A percentile compares a stretch with the other conserved stretches of the same genome.
phyloP scores from a whole-genome alignment of 1,140 invertebrate species.

The Triops cancriformis region DNA sequence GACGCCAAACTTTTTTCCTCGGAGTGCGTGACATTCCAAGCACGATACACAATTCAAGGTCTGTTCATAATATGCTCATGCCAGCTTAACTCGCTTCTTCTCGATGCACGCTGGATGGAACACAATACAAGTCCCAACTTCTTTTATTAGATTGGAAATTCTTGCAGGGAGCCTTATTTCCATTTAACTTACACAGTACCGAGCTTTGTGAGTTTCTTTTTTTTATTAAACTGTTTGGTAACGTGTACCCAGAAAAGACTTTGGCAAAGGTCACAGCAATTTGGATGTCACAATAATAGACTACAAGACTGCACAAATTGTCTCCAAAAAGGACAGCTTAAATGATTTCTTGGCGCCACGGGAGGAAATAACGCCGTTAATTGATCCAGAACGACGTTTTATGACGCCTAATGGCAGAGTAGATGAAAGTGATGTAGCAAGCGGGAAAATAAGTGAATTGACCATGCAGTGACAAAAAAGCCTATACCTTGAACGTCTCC shows the following conservation, averaged over 20 bases:
- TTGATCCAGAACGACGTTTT: neutral
- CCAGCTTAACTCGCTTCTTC: neutral
- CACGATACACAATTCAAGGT: slow-evolving; percentile 6
- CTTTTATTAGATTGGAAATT: neutral
- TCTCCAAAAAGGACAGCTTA: neutral
- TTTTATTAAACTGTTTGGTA: neutral
- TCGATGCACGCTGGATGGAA: neutral
- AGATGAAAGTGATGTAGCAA: neutral
- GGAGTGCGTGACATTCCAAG: slow-evolving; percentile 8
- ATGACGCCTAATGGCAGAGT: neutral
- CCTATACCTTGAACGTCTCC: neutral
- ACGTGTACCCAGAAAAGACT: neutral
- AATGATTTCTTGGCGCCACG: neutral
- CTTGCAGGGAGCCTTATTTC: neutral
- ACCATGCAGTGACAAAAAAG: neutral
- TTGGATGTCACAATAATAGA: neutral
- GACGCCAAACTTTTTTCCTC: neutral
- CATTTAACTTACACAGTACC: neutral
- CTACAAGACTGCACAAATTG: neutral
- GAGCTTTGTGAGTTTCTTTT: neutral
- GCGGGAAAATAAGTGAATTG: neutral
- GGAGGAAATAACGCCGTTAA: neutral
- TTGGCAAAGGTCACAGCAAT: neutral
- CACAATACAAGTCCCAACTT: neutral
- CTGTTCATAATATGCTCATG: neutral